These are phyloP conservation scores for Rhinatrema bivittatum DNA, from an alignment of 2,797 vertebrate species.

Conservation along the genomic window DNA sequence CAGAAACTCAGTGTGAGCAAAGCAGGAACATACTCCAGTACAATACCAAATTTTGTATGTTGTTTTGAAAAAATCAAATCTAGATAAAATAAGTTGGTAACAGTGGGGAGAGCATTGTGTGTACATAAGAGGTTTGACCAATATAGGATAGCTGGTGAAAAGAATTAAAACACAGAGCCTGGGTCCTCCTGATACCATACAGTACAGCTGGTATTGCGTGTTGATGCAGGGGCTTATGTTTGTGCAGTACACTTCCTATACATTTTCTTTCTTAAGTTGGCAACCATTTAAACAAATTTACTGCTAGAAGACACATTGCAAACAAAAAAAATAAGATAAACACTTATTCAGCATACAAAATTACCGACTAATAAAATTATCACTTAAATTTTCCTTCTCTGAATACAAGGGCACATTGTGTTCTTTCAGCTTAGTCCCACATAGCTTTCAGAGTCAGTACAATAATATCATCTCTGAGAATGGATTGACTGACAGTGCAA, in stretches of 20 bases:
- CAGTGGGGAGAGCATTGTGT: constrained; percentile 15
- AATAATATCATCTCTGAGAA: constrained; percentile 26
- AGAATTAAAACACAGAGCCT: constrained; percentile 20
- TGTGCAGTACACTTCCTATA: too few relatives aligned
- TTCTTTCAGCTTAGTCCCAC: constrained; percentile 24
- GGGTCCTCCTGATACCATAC: constrained; percentile 31
- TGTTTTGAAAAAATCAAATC: constrained; percentile 21
- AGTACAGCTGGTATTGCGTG: not conserved
- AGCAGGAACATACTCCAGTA: constrained; percentile 21
- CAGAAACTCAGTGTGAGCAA: constrained; percentile 29
- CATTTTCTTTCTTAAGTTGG: too few relatives aligned
- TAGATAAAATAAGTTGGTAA: constrained; percentile 9
- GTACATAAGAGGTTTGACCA: not conserved
- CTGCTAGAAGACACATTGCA: too few relatives aligned
- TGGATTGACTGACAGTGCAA: constrained; percentile 29
- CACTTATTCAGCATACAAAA: too few relatives aligned
- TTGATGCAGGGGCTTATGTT: not conserved
- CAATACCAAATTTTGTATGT: constrained; percentile 23
- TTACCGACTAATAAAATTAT: too few relatives aligned
- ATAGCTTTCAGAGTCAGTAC: constrained; percentile 15
- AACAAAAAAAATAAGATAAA: too few relatives aligned
- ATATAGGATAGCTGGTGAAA: constrained; percentile 16
- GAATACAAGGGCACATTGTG: too few relatives aligned
- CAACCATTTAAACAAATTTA: too few relatives aligned
- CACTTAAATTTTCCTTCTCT: too few relatives aligned